Base-by-base conservation (phyloP, 1,140 invertebrate genomes). In the Saccostrea cuccullata region DNA sequence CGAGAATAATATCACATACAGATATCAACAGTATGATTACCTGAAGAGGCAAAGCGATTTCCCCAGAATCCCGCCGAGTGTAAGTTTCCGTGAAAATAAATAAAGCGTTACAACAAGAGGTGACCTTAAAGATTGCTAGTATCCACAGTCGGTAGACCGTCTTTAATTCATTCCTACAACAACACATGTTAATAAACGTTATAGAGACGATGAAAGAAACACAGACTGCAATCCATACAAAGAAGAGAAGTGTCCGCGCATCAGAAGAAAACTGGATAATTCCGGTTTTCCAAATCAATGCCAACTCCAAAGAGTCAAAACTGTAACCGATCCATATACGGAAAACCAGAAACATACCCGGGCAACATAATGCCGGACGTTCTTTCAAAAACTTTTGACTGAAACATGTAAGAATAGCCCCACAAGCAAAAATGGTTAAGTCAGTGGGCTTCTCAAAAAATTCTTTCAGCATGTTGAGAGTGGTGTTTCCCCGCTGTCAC, bases 381-480 rank as follows among this genome's bases (percentile, higher is more conserved):
- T 77, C 70, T 36, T 77, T 77, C 15, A 64, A n/a, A 26, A 77
- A 26, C 15, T 77, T 77, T 77, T 77, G 70, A 77, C 70, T 30
- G 70, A 77, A 77, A 77, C 70, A 77, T 30, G 70, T 26, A 15
- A 77, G 70, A 15, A 77, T 36, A 15, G 70, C 70, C 30, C 70
- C 70, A 30, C 23, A 77, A 26, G 70, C 70, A 77, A 77, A 77
- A 36, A 77, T 77, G 9, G 70, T 77, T 13, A 77, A 77, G 15
- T 77, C 70, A 15, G 70, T 77, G 26, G 70, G 70, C 26, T 77
- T 77, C 70, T 77, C 70, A 13, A 77, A 77, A 77, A 77, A 77
- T 77, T 77, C 70, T 77, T 77, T 77, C 30, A 77, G 26, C 70
- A 77, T 77, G 23, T 77, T 77, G 70, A 77, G 70, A 77, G 15